These are phyloP conservation scores for Rhingia rostrata DNA, from an alignment of 2,888 invertebrate genomes.

Conservation along the genomic window DNA sequence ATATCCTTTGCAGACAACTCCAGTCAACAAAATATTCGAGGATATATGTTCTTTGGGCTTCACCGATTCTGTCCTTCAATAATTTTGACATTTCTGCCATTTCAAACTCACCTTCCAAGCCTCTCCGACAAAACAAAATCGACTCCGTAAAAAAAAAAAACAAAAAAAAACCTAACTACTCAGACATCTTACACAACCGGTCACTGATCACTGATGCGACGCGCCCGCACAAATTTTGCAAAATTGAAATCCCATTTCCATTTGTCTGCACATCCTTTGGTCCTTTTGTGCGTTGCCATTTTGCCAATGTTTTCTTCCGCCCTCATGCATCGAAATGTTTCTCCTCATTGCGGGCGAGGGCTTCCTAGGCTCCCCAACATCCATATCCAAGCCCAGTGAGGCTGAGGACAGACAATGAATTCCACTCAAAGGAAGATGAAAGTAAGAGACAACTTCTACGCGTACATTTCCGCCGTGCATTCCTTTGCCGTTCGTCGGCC, in stretches of 20 bases:
- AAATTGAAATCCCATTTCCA: slow-evolving; percentile 63
- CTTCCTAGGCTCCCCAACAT: slow-evolving; percentile 20
- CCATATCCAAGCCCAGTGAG: neutral
- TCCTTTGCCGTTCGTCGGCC: slow-evolving; percentile 52
- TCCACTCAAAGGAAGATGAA: slow-evolving; percentile 65
- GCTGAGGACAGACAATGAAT: slow-evolving; percentile 56
- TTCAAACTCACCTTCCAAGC: no score
- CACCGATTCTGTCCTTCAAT: no score
- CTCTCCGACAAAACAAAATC: no score
- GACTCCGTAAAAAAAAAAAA: neutral
- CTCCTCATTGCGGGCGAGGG: slow-evolving; percentile 16
- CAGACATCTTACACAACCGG: slow-evolving; percentile 5
- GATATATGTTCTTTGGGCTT: no score
- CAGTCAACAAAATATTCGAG: no score
- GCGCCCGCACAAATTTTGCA: slow-evolving; percentile 54
- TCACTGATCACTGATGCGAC: slow-evolving; percentile 36
- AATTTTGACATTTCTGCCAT: no score
- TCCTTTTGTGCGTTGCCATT: slow-evolving; percentile 28
- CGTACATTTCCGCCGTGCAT: slow-evolving; percentile 65
- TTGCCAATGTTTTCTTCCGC: slow-evolving; percentile 23
- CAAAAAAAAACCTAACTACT: neutral
- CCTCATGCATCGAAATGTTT: slow-evolving; percentile 42
- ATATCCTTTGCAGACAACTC: no score
- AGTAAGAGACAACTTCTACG: slow-evolving; percentile 65
- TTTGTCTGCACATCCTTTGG: slow-evolving; percentile 29